phyloP scores from a whole-genome alignment of 2,797 vertebrate species.

The Capromys pilorides region DNA sequence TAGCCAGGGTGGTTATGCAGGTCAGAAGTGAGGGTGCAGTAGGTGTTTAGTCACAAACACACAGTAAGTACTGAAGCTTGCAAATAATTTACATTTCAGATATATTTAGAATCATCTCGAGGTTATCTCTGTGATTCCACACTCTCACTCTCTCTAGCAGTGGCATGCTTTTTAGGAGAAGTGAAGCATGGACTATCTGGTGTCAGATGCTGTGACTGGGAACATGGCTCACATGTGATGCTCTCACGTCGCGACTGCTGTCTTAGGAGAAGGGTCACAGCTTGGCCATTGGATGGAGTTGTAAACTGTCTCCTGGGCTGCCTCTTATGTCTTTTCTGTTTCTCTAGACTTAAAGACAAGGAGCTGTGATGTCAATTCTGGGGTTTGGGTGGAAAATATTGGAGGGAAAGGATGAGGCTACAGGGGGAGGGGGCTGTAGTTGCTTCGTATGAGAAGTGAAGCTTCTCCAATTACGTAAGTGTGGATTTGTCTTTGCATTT shows the following conservation, averaged over 20 bases:
- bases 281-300: neutral
- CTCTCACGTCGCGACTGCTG: neutral
- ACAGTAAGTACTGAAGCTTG: neutral
- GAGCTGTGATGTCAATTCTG: neutral
- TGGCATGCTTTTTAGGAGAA: conserved; percentile 5
- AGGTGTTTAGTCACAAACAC: conserved; percentile 20
- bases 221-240: neutral
- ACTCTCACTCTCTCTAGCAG: conserved; percentile 16
- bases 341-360: neutral
- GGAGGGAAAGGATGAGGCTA: neutral
- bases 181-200: neutral
- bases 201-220: conserved; percentile 1
- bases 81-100: conserved; percentile 44
- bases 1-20: neutral
- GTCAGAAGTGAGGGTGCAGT: neutral
- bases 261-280: neutral
- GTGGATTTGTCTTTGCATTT: neutral
- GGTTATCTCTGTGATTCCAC: conserved; percentile 31
- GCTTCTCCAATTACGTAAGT: neutral
- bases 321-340: neutral
- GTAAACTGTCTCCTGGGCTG: neutral
- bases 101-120: conserved; percentile 49
- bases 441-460: neutral
- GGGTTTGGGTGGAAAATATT: neutral
- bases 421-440: neutral